These are phyloP conservation scores for Tangachromis dhanisi DNA, from an alignment of 2,113 vertebrate genomes.

Conservation along the genomic window DNA sequence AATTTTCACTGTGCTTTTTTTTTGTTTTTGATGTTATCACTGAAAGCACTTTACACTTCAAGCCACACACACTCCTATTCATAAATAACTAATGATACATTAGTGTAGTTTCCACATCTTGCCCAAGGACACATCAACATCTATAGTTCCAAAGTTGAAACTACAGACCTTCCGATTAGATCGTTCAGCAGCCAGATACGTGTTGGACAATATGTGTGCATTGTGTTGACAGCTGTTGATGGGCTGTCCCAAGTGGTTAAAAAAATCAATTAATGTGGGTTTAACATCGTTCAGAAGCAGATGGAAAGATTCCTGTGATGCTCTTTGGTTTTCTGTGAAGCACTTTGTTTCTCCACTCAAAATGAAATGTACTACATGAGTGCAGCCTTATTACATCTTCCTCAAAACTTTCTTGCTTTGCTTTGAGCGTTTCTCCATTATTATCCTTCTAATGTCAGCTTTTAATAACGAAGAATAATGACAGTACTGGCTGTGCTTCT, in stretches of 20 bases:
- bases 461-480: neutral
- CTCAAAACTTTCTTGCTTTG: neutral
- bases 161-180: neutral
- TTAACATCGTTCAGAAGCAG: neutral
- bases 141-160: neutral
- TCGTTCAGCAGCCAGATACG: accelerated
- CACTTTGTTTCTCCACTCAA: neutral
- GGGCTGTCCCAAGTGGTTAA: neutral
- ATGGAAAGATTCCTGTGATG: neutral
- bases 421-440: neutral
- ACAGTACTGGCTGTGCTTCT: neutral
- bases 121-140: neutral
- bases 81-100: neutral
- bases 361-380: neutral
- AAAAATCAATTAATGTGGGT: neutral
- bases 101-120: neutral
- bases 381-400: neutral
- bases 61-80: neutral
- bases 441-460: neutral
- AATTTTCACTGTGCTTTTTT: neutral
- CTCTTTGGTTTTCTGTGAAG: neutral
- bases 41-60: neutral
- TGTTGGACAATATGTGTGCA: neutral
- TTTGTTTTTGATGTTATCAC: neutral
- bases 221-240: neutral